Evolutionary conservation across 2,113 vertebrate genomes (phyloP).

Genomic region (Colinus virginianus): DNA sequence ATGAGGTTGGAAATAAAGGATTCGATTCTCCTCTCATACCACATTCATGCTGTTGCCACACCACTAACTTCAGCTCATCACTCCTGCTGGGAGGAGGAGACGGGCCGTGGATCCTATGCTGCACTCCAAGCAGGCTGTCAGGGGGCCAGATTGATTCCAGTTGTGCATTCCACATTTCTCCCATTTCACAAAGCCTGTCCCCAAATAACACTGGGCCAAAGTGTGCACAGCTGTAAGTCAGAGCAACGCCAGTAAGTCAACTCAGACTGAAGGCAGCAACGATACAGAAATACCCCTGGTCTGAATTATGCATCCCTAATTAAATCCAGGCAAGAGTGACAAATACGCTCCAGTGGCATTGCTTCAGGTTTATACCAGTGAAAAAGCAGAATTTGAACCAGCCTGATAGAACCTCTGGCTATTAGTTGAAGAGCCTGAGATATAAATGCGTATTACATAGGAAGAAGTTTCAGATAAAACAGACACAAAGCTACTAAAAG

Average conservation of each 20-base stretch:
- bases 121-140: constrained; percentile 33
- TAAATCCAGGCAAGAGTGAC: constrained; percentile 63
- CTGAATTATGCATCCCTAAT: constrained; percentile 65
- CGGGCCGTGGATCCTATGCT: constrained; percentile 32
- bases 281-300: constrained; percentile 50
- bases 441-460: background rate
- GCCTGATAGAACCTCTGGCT: constrained; percentile 12
- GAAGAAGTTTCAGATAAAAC: background rate
- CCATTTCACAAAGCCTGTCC: constrained; percentile 71
- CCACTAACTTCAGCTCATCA: constrained; percentile 58
- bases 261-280: constrained; percentile 49
- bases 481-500: constrained; percentile 4
- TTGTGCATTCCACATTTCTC: constrained; percentile 66
- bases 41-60: constrained; percentile 63
- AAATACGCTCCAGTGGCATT: constrained; percentile 42
- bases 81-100: constrained; percentile 55
- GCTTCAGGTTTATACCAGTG: constrained; percentile 45
- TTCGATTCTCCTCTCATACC: constrained; percentile 35
- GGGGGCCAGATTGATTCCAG: constrained; percentile 63
- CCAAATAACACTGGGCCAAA: constrained; percentile 72
- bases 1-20: constrained; percentile 49
- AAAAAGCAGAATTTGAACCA: constrained; percentile 36
- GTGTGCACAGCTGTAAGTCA: constrained; percentile 66
- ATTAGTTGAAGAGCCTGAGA: background rate
- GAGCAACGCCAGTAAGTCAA: constrained; percentile 61